Evolutionary conservation across 2,797 vertebrate genomes (phyloP).

Genomic region (Heliangelus exortis): DNA sequence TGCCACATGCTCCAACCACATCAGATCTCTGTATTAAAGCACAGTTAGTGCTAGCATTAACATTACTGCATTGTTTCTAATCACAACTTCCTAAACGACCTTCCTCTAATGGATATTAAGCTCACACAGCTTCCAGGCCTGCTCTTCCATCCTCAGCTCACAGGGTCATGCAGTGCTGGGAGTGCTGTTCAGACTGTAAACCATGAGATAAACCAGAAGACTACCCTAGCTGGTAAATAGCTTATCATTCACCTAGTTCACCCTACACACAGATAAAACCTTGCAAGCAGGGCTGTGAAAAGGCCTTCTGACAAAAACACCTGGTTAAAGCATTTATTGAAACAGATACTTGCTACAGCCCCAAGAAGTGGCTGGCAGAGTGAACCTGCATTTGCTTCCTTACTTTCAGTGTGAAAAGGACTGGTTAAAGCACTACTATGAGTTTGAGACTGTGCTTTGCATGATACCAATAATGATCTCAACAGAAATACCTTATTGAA

Average conservation of each 20-base stretch:
- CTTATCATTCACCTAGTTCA: not conserved
- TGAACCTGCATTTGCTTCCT: not conserved
- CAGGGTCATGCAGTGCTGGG: rapidly evolving
- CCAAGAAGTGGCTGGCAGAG: not conserved
- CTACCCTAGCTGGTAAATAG: not conserved
- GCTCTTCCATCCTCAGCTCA: not conserved
- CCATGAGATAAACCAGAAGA: not conserved
- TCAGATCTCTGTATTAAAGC: not conserved
- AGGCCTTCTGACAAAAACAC: not conserved
- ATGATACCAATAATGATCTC: rapidly evolving
- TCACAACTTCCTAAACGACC: not conserved
- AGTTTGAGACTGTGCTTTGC: not conserved
- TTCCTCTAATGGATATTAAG: not conserved
- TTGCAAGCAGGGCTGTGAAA: not conserved
- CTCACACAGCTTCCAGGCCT: not conserved
- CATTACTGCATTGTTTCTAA: not conserved
- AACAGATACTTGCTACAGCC: not conserved
- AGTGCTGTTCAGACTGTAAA: not conserved
- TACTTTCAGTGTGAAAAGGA: not conserved
- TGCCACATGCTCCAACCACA: not conserved
- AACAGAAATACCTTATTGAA: not conserved
- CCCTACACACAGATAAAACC: not conserved
- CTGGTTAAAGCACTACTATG: not conserved
- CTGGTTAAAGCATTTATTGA: not conserved
- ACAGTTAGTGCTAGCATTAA: not conserved